Evolutionary conservation across 2,113 vertebrate genomes (phyloP).

Genomic region (Urocitellus parryii): DNA sequence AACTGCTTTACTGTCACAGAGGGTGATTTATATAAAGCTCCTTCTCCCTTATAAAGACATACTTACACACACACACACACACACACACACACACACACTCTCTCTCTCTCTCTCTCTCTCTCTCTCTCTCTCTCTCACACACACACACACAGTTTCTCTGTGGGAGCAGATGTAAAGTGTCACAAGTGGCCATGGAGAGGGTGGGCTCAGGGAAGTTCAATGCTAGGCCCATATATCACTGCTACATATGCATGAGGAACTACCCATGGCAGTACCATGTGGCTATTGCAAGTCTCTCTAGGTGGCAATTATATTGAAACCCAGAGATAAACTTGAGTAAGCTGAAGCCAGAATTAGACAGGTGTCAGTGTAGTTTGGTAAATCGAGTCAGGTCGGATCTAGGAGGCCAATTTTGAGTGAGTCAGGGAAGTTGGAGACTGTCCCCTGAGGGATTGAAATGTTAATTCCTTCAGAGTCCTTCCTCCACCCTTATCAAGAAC

Average conservation of each 20-base stretch:
- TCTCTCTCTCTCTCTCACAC: no score
- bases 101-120: no score
- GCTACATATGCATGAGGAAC: background rate
- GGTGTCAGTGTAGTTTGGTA: no score
- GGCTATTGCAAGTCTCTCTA: background rate
- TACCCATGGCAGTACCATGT: background rate
- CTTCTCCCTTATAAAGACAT: background rate
- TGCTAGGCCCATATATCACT: background rate
- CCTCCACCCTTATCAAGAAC: no score
- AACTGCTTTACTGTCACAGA: background rate
- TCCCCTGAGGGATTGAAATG: no score
- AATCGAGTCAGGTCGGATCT: no score
- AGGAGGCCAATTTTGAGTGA: no score
- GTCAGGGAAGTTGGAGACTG: no score
- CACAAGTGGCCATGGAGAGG: background rate
- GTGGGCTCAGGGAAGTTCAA: background rate
- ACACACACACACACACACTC: no score
- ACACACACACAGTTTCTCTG: background rate
- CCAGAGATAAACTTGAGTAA: background rate
- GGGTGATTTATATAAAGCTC: background rate
- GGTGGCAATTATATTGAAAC: background rate
- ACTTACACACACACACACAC: background rate
- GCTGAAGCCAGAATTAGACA: no score
- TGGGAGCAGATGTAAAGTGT: background rate
- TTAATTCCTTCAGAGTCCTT: no score